These are phyloP conservation scores for human DNA, from an alignment of 2,113 vertebrate genomes.

Conservation along the genomic window GRCh38 chr6:131351001-131351500, in stretches of 20 bases:
- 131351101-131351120: neutral
- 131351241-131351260: neutral
- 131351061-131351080: no score
- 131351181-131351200: neutral
- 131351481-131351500: neutral
- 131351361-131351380: neutral
- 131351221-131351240: neutral
- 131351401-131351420: neutral
- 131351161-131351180: neutral
- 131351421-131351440: neutral
- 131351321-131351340: neutral
- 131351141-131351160: neutral
- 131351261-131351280: neutral
- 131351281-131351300: neutral
- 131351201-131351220: neutral
- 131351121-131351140: neutral
- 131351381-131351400: neutral
- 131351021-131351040: neutral
- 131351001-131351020: rapidly evolving
- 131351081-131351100: neutral
- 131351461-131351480: neutral
- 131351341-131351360: neutral
- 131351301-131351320: neutral
- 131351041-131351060: neutral
- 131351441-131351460: neutral